Evolutionary conservation across 2,888 invertebrate genomes (phyloP).

Genomic region (Exocentrus adspersus): DNA sequence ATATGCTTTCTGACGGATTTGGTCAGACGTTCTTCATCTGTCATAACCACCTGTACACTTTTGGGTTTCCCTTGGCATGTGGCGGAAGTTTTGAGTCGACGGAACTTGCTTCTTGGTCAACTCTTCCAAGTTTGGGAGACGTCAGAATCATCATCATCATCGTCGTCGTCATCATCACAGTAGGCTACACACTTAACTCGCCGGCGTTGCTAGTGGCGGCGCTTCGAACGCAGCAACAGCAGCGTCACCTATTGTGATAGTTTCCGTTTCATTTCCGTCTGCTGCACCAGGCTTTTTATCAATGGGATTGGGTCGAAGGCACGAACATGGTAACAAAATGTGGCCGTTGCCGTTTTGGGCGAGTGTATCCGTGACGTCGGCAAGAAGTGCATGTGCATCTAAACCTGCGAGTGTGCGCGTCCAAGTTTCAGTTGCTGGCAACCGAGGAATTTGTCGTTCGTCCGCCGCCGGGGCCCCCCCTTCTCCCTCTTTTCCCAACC

Average conservation of each 20-base stretch:
- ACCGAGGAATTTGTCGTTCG: constrained; percentile 24
- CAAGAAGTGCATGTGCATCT: constrained; percentile 29
- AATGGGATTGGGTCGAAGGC: not conserved
- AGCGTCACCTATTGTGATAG: not conserved
- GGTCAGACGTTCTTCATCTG: no score
- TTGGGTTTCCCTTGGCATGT: no score
- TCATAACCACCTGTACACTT: no score
- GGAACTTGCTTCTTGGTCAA: no score
- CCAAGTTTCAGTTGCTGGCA: constrained; percentile 13
- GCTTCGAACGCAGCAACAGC: not conserved
- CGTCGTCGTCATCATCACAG: not conserved
- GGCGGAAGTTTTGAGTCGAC: no score
- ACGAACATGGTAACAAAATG: constrained; percentile 1
- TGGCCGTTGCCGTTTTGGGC: not conserved
- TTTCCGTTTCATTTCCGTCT: not conserved
- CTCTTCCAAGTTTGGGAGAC: no score
- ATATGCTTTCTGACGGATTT: no score
- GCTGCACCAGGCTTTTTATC: constrained; percentile 7
- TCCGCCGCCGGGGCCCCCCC: constrained; percentile 28
- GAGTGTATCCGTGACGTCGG: constrained; percentile 20
- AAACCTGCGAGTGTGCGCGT: constrained; percentile 23
- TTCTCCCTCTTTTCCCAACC: constrained; percentile 33
- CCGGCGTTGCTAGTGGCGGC: constrained; percentile 13
- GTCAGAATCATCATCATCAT: not conserved
- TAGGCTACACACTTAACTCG: constrained; percentile 19